A percentile compares a stretch with the other conserved stretches of the same genome.
Evolutionary conservation across 2,113 vertebrate species (phyloP).

Genomic region (Scophthalmus maximus): DNA sequence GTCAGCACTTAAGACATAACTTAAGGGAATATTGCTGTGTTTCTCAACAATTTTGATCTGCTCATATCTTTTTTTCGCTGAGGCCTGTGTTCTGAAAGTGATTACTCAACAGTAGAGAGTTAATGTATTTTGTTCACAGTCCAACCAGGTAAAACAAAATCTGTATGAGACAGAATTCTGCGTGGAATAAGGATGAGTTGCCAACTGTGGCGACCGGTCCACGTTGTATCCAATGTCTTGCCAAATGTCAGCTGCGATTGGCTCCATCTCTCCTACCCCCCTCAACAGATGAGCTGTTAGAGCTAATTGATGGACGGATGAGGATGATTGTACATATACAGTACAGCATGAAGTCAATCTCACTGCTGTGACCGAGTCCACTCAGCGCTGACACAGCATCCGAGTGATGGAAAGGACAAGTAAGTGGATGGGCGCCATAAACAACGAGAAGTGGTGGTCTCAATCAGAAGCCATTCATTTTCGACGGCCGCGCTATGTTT

Average conservation of each 20-base stretch:
- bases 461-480: constrained; percentile 79
- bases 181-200: background rate
- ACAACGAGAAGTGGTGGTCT: constrained; percentile 64
- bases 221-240: background rate
- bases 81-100: no score
- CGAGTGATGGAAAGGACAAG: constrained; percentile 66
- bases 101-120: no score
- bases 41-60: constrained; percentile 8
- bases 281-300: background rate
- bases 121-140: no score
- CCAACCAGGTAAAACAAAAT: no score
- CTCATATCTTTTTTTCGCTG: background rate
- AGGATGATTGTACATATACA: background rate
- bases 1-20: constrained; percentile 16
- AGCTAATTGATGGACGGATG: background rate
- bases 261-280: background rate
- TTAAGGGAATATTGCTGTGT: background rate
- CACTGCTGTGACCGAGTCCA: constrained; percentile 38
- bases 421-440: constrained; percentile 72
- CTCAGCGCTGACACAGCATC: constrained; percentile 63
- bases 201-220: background rate
- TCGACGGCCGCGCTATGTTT: constrained; percentile 64
- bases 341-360: background rate
- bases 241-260: background rate
- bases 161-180: background rate